phyloP scores from a whole-genome alignment of 2,797 vertebrate genomes.

The Dendrocincla tyrannina region DNA sequence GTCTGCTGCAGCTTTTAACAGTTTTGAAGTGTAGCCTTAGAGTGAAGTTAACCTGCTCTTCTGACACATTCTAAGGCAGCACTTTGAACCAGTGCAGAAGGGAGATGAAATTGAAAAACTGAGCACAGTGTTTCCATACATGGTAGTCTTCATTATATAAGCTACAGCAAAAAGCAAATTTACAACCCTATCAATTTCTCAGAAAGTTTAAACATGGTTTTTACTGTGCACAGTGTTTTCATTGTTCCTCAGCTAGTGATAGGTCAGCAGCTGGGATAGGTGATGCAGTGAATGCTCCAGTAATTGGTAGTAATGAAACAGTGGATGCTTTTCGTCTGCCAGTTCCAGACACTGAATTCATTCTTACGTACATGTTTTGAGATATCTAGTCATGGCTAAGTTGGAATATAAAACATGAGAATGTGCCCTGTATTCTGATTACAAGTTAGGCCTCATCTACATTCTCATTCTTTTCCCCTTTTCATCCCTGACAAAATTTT shows the following conservation, averaged over 20 bases:
- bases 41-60: background rate
- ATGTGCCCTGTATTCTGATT: background rate
- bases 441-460: background rate
- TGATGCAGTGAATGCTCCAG: background rate
- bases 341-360: background rate
- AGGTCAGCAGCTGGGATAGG: background rate
- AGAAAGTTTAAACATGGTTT: background rate
- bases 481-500: background rate
- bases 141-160: background rate
- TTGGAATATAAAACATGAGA: background rate
- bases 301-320: background rate
- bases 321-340: background rate
- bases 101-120: background rate
- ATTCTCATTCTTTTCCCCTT: background rate
- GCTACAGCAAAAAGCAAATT: background rate
- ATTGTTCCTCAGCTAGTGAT: background rate
- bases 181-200: background rate
- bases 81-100: background rate
- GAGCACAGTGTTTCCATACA: rapidly evolving
- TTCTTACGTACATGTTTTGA: background rate
- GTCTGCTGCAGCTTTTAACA: background rate
- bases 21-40: background rate
- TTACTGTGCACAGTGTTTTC: background rate
- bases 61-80: background rate
- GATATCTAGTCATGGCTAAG: background rate